Base-by-base conservation (phyloP, 2,113 vertebrate genomes). In the Saguinus midas region DNA sequence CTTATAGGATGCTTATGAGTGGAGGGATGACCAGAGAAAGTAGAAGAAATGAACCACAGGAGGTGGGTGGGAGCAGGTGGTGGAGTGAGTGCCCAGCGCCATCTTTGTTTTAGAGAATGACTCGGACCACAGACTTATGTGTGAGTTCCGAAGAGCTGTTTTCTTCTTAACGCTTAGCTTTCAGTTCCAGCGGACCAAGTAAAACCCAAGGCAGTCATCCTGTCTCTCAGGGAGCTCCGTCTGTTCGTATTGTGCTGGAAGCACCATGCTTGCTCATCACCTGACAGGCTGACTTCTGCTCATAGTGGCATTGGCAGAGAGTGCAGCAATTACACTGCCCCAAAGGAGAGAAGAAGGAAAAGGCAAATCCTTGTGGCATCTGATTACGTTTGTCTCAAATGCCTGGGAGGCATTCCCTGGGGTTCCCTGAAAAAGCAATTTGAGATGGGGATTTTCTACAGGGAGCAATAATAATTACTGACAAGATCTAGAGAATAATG, bases 41-140 rank as follows among this genome's bases (percentile, higher is more conserved):
- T 29, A 8, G 20, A 3, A 57, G 89, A 57, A 75, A 50, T 25
- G n/a, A 27, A 1, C 8, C n/a, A 27, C 7, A 32, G 35, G 25
- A 2, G 18, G 37, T 17, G 45, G 18, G 23, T 1, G 4, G 9
- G 16, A 18, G 12, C 10, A 21, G 25, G 37, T 0, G 0, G 9
- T 1, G n/a, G n/a, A 29, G 23, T 21, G 5, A 43, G 16, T 1
- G 0, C 14, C 10, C 8, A 32, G 27, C 0, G 0, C 17, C 55
- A 21, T n/a, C 23, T 79, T 20, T 5, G 35, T 52, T 75, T 48
- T 84, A 35, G 52, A 72, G 72, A n/a, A 2, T 48, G 27, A 9
- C 45, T 43, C 52, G 40, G 40, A 29, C 37, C 76, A 66, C 52
- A 58, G 45, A 8, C 17, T 14, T 50, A 27, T 5, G 20, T 8